Evolutionary conservation across 2,888 invertebrate genomes (phyloP).

Genomic region (Xanthostigma xanthostigma): DNA sequence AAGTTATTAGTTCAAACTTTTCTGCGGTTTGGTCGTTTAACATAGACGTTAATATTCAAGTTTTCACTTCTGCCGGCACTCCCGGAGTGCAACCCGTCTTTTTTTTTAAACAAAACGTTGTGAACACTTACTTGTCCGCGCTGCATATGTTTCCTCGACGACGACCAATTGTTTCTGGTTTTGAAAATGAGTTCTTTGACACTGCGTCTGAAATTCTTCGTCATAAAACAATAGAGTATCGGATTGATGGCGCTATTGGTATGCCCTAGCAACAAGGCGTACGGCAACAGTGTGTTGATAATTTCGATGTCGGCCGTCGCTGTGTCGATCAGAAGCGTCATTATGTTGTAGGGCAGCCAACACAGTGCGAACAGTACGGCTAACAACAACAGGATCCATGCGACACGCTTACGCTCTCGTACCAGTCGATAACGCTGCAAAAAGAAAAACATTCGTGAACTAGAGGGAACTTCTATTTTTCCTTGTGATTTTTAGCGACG

Average conservation of each 20-base stretch:
- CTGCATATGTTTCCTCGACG: background rate
- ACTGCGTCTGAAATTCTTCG: conserved; percentile 53
- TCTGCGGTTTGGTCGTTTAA: too few species aligned
- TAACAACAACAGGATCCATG: conserved; percentile 56
- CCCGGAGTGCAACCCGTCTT: too few species aligned
- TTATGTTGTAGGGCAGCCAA: conserved; percentile 64
- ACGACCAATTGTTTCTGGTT: conserved; percentile 17
- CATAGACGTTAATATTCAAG: too few species aligned
- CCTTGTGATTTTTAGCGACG: too few species aligned
- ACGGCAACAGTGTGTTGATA: conserved; percentile 29
- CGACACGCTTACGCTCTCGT: conserved; percentile 55
- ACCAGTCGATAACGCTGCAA: conserved; percentile 44
- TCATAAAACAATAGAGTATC: conserved; percentile 60
- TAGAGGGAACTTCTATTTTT: too few species aligned
- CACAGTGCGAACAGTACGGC: conserved; percentile 62
- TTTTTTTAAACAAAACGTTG: background rate
- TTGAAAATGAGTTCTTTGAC: conserved; percentile 39
- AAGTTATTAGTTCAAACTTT: too few species aligned
- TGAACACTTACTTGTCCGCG: conserved; percentile 3
- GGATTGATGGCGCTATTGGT: conserved; percentile 66
- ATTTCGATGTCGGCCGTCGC: conserved; percentile 23
- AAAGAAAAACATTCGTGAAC: background rate
- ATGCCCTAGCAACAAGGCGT: conserved; percentile 56
- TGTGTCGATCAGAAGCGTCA: conserved; percentile 49
- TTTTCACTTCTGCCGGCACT: too few species aligned